Conservation (phyloP, 2,888 invertebrate species). For the Noctua pronuba region DNA sequence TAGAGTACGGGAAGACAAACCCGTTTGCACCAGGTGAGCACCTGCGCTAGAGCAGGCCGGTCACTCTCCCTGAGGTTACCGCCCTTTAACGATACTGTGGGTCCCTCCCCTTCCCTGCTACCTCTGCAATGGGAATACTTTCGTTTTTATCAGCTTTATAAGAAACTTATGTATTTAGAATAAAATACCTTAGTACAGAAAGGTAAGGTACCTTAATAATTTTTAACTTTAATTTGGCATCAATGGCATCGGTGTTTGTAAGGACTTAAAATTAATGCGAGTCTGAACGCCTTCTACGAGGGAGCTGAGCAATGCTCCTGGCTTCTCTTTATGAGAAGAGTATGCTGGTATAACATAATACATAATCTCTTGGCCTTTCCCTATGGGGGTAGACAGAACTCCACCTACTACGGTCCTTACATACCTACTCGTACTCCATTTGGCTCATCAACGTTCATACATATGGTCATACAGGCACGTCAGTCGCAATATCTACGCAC, state of each 20-base stretch:
- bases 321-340: not conserved
- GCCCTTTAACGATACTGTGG: constrained; percentile 59
- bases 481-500: too few relatives aligned
- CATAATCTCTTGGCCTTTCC: too few relatives aligned
- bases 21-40: constrained; percentile 50
- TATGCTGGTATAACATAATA: not conserved
- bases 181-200: not conserved
- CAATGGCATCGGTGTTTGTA: not conserved
- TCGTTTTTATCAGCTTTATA: constrained; percentile 12
- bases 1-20: constrained; percentile 60
- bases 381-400: too few relatives aligned
- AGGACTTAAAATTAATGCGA: not conserved
- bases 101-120: not conserved
- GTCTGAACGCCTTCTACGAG: not conserved
- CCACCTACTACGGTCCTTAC: too few relatives aligned
- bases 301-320: not conserved
- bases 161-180: not conserved
- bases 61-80: constrained; percentile 66
- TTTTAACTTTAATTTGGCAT: not conserved
- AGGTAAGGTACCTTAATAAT: not conserved
- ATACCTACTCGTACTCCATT: too few relatives aligned
- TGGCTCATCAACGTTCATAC: too few relatives aligned
- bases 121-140: constrained; percentile 23
- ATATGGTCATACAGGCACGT: too few relatives aligned
- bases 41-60: constrained; percentile 22